Evolutionary conservation across 2,113 vertebrate genomes (phyloP).

Genomic region (Notothenia coriiceps): DNA sequence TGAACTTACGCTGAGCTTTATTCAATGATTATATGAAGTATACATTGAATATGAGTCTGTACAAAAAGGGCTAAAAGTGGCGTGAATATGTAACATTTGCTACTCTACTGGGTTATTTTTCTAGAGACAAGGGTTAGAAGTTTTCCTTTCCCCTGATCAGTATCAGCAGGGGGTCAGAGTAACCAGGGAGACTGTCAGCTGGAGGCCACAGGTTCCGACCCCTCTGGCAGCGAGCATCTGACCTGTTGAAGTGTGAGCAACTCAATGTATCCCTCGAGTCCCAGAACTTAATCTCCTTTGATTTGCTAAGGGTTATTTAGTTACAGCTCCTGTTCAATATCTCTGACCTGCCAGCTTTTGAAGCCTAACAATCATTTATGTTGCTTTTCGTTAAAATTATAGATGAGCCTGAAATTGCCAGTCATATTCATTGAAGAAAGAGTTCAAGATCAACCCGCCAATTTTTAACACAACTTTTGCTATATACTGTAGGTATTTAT

Average conservation of each 20-base stretch:
- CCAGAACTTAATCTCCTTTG: not conserved
- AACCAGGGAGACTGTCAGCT: conserved; percentile 37
- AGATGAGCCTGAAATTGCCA: not conserved
- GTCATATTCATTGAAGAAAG: not conserved
- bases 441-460: not conserved
- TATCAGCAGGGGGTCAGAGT: conserved; percentile 32
- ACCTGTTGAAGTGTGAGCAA: conserved; percentile 36
- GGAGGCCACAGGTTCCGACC: conserved; percentile 22
- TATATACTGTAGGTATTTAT: not conserved
- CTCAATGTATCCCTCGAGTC: conserved; percentile 11
- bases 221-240: conserved; percentile 1
- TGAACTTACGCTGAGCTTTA: too few relatives aligned
- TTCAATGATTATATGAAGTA: not conserved
- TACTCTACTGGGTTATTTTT: not conserved
- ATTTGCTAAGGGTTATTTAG: not conserved
- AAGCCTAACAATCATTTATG: not conserved
- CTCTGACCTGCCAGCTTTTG: not conserved
- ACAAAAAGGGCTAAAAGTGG: too few relatives aligned
- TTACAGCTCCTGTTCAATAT: not conserved
- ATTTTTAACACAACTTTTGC: not conserved
- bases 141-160: conserved; percentile 7
- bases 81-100: not conserved
- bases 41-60: not conserved
- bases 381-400: not conserved
- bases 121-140: not conserved